phyloP scores from a whole-genome alignment of 1,140 invertebrate genomes.

The Drosophila bipectinata region DNA sequence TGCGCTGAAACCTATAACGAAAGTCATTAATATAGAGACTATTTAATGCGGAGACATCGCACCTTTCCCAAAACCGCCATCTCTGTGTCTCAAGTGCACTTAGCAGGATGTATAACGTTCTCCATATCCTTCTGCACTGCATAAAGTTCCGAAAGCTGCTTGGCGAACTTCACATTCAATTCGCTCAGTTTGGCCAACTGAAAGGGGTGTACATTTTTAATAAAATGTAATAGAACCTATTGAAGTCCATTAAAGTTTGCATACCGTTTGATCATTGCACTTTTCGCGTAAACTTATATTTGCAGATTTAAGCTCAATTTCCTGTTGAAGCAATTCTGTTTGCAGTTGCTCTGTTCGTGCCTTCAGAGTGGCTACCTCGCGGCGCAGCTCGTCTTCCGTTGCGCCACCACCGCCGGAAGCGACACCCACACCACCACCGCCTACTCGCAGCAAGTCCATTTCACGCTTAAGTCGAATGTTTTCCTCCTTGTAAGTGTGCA shows the following conservation, averaged over 20 bases:
- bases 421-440: slow-evolving; percentile 50
- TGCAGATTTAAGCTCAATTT: slow-evolving; percentile 80
- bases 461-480: slow-evolving; percentile 92
- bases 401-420: slow-evolving; percentile 54
- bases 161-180: slow-evolving; percentile 76
- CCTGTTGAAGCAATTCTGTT: slow-evolving; percentile 79
- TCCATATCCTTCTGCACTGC: slow-evolving; percentile 86
- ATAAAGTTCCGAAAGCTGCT: slow-evolving; percentile 74
- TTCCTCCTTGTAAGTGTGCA: slow-evolving; percentile 98
- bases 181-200: slow-evolving; percentile 80
- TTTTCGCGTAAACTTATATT: slow-evolving; percentile 81
- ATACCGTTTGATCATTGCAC: slow-evolving; percentile 81
- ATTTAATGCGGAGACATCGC: background rate
- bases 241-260: slow-evolving; percentile 1
- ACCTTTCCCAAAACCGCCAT: slow-evolving; percentile 73
- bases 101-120: slow-evolving; percentile 79
- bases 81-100: slow-evolving; percentile 84
- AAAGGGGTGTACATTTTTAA: background rate
- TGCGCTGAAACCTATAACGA: slow-evolving; percentile 73
- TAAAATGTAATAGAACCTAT: background rate
- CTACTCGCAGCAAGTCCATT: slow-evolving; percentile 72
- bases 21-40: background rate
- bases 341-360: slow-evolving; percentile 79
- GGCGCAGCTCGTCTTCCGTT: slow-evolving; percentile 78
- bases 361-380: slow-evolving; percentile 78